Base-by-base conservation (phyloP, 2,888 invertebrate genomes). In the Hyposoter didymator region DNA sequence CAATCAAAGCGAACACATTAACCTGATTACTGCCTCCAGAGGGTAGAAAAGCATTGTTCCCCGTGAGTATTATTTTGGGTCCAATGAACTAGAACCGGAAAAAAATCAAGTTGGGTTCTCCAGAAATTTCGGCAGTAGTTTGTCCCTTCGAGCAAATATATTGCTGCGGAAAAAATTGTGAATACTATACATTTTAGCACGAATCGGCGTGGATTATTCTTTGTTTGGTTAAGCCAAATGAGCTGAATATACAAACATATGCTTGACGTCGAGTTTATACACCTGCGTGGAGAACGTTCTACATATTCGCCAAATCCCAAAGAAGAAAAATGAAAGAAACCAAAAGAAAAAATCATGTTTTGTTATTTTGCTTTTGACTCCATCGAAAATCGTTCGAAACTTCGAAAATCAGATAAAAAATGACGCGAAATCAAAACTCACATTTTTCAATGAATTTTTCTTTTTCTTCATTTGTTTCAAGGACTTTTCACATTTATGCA, bases 1-100 rank as follows among this genome's bases (percentile, higher is more conserved):
- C 81, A 82, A 82, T 82, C 59, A 22, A 75, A 75, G 35, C 47
- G 7, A 47, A 62, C 59, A 59, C 81, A 81, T 81, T 81, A 75
- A 49, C 69, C 67, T 62, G 81, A 81, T 75, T 81, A 66, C 59
- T 22, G 35, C 0, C 55, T 43, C 17, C 39, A 39, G 45, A 47
- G 66, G 14, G 22, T 12, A 17, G 69, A 45, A 19, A 10, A 55
- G 19, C 14, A 55, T 55, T 75, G 45, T 67, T 55, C 49, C 10
- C 32, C 5, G 47, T 28, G 17, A 49, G 17, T 70, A 47, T 70
- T 70, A 17, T 47, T 67, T 22, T 43, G 19, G 67, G 43, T 67
- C 43, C 22, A 43, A 43, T 67, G 14, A 59, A 59, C 28, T 59
- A 28, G 67, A 67, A 67, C 19, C n/a, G 22, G 14, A 67, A 67